These are phyloP conservation scores for Gastracanthus pulcherrimus DNA, from an alignment of 2,888 invertebrate species.

Conservation along the genomic window DNA sequence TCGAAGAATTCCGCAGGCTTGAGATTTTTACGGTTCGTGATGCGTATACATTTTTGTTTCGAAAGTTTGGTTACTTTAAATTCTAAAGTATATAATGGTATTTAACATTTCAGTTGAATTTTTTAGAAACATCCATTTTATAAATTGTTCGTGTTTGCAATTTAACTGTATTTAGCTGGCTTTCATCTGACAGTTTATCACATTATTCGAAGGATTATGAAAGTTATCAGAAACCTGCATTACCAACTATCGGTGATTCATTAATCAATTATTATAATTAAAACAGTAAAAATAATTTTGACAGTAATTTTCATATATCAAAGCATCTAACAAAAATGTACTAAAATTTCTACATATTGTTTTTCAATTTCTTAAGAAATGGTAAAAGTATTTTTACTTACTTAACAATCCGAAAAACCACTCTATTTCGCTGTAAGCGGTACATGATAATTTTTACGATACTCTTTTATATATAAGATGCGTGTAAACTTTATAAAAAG, in stretches of 20 bases:
- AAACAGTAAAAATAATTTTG: background rate
- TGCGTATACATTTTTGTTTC: slow-evolving; percentile 4
- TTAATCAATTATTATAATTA: no score
- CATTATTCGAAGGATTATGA: no score
- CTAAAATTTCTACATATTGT: background rate
- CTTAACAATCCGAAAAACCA: background rate
- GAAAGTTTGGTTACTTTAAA: background rate
- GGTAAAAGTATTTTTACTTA: background rate
- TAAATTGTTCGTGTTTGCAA: no score
- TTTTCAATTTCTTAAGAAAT: background rate
- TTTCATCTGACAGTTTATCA: no score
- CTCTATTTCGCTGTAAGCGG: background rate
- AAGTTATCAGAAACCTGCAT: no score
- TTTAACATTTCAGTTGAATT: background rate
- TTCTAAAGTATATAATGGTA: background rate
- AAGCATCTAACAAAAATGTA: background rate
- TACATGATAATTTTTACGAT: background rate
- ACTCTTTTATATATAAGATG: background rate
- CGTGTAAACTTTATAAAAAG: slow-evolving; percentile 9
- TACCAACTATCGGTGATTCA: background rate
- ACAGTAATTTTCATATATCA: no score
- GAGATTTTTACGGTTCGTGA: background rate
- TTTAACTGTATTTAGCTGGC: no score
- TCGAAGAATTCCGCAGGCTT: background rate
- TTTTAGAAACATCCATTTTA: no score